Evolutionary conservation across 2,888 invertebrate genomes (phyloP), one percentile per base, ranked within the genome.

Genomic region (Nemotelus nigrinus): DNA sequence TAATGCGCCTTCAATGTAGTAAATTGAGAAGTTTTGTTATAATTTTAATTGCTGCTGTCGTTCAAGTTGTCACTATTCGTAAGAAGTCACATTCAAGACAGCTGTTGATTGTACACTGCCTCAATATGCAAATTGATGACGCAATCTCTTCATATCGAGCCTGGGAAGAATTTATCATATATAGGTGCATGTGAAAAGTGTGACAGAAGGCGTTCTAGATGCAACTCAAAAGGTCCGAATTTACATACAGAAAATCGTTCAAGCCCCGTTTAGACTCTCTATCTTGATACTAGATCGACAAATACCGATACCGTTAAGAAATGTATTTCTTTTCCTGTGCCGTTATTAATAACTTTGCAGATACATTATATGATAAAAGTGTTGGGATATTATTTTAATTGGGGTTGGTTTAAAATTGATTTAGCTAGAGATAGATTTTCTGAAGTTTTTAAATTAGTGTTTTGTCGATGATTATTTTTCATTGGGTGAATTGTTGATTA

Each of bases 141-240:
- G 65, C 47, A 45, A 65, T 65, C 2, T 25, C 25, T 2, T n/a
- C 6, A 47, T 10, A 45, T n/a, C 7, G n/a, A 65, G 45, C 65
- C 65, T 65, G 65, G 65, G 65, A 65, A 65, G 43, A 65, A 65
- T 65, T 63, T 65, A 65, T 45, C n/a, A 65, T 3, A 65, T 65
- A 70, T 55, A 43, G 53, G 55, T 74, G 74, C 74, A 60, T 57
- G 60, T 41, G 63, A 74, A 74, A 70, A 74, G 63, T 74, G 74
- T 74, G 74, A 74, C 60, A 74, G 74, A 74, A 74, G 74, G 74
- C 74, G 74, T 74, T 74, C 60, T 63, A 63, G 47, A 41, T 55
- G 70, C 74, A 63, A 50, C 60, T 72, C 72, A 48, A 74, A 74
- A 60, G 74, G 60, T 74, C 63, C 43, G 60, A 60, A 74, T 74